Evolutionary conservation across 1,140 invertebrate species (phyloP).

Genomic region (Branchinecta lindahli): DNA sequence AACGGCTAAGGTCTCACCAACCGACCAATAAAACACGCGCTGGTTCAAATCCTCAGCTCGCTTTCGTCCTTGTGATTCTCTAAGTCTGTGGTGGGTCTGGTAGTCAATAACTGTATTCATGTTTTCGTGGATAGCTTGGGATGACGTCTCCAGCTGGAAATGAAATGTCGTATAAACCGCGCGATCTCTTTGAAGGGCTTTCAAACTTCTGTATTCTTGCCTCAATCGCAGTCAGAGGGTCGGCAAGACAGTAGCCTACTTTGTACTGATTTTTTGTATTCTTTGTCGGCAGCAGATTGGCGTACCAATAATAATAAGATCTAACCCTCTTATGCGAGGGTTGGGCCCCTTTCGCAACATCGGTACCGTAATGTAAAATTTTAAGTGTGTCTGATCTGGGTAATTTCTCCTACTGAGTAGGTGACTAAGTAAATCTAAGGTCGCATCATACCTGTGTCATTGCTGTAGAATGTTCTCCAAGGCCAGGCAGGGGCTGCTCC

Average conservation of each 20-base stretch:
- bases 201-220: neutral
- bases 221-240: too few relatives aligned
- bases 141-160: slow-evolving; percentile 74
- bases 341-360: too few relatives aligned
- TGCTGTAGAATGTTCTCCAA: slow-evolving; percentile 77
- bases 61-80: slow-evolving; percentile 83
- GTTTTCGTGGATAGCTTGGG: slow-evolving; percentile 71
- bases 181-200: neutral
- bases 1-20: slow-evolving; percentile 70
- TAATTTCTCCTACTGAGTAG: too few relatives aligned
- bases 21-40: slow-evolving; percentile 79
- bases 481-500: slow-evolving; percentile 63
- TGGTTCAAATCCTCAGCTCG: slow-evolving; percentile 90
- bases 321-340: too few relatives aligned
- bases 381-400: too few relatives aligned
- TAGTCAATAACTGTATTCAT: slow-evolving; percentile 74
- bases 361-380: too few relatives aligned
- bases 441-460: slow-evolving; percentile 65
- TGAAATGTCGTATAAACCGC: too few relatives aligned
- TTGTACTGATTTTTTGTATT: neutral
- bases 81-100: slow-evolving; percentile 88
- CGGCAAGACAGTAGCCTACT: too few relatives aligned
- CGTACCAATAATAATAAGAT: too few relatives aligned
- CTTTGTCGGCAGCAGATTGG: neutral
- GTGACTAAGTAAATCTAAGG: too few relatives aligned